phyloP scores from a whole-genome alignment of 1,140 invertebrate species.

The Pseudomyrmex gracilis region DNA sequence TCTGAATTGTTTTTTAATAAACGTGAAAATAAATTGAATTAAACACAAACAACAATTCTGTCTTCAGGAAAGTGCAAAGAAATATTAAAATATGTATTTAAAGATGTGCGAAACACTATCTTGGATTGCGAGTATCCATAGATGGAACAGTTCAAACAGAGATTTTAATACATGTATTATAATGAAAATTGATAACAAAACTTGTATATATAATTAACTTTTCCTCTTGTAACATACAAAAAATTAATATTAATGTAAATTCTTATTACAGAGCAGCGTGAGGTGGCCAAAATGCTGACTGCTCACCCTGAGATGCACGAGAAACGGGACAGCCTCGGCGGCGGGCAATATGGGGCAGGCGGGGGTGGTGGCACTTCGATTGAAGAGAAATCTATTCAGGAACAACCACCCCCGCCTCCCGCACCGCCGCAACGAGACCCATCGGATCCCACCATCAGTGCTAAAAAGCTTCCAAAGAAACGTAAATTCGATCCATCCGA shows the following conservation, averaged over 20 bases:
- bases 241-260: constrained; percentile 22
- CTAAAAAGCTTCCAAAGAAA: constrained; percentile 93
- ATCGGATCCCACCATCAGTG: constrained; percentile 82
- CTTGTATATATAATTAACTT: too few relatives aligned
- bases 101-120: too few relatives aligned
- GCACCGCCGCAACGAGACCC: constrained; percentile 80
- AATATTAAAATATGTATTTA: too few relatives aligned
- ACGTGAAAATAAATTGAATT: too few relatives aligned
- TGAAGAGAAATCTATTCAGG: constrained; percentile 79
- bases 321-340: constrained; percentile 80
- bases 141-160: too few relatives aligned
- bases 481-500: constrained; percentile 94
- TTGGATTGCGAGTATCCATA: too few relatives aligned
- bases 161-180: too few relatives aligned
- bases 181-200: too few relatives aligned
- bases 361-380: constrained; percentile 80
- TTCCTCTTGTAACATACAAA: too few relatives aligned
- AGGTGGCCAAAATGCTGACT: constrained; percentile 83
- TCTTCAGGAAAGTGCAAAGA: too few relatives aligned
- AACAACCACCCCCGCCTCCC: constrained; percentile 81
- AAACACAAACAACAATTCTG: too few relatives aligned
- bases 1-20: too few relatives aligned
- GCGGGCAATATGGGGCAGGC: constrained; percentile 81
- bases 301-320: constrained; percentile 83
- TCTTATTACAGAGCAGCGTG: constrained; percentile 80